A percentile compares a stretch with the other conserved stretches of the same genome.
Evolutionary conservation across 2,113 vertebrate genomes (phyloP).

Genomic region (Crotophaga sulcirostris): DNA sequence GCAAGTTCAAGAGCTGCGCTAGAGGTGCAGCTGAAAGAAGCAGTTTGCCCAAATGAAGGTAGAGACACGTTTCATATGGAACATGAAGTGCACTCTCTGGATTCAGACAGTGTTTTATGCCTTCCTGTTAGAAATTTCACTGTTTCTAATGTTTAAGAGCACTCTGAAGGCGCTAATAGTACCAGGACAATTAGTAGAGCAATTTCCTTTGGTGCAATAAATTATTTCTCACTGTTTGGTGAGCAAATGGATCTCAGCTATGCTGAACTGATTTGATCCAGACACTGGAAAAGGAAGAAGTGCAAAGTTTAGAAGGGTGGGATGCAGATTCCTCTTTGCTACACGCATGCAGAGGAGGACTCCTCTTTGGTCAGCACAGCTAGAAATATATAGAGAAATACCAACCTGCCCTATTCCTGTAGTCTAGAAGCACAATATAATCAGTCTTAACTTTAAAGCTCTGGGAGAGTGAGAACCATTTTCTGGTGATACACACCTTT

Average conservation of each 20-base stretch:
- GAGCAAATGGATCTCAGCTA: not conserved
- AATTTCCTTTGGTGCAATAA: slow-evolving; percentile 1
- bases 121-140: not conserved
- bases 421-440: not conserved
- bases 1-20: not conserved
- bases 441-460: not conserved
- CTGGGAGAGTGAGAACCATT: not conserved
- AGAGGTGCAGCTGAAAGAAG: not conserved
- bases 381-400: not conserved
- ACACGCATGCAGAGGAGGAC: not conserved
- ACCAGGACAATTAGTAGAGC: not conserved
- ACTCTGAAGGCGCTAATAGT: not conserved
- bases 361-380: not conserved
- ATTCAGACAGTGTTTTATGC: not conserved
- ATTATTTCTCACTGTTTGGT: slow-evolving; percentile 10
- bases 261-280: not conserved
- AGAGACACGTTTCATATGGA: not conserved
- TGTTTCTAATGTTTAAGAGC: not conserved
- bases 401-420: not conserved
- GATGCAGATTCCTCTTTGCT: not conserved
- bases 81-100: not conserved
- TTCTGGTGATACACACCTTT: not conserved
- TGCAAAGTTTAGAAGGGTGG: not conserved
- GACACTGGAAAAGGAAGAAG: not conserved
- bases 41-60: not conserved